Percentiles rank a stretch among this genome's conserved stretches.
Evolutionary conservation across 2,113 vertebrate genomes (phyloP).

Genomic region (Rhipidura dahli): DNA sequence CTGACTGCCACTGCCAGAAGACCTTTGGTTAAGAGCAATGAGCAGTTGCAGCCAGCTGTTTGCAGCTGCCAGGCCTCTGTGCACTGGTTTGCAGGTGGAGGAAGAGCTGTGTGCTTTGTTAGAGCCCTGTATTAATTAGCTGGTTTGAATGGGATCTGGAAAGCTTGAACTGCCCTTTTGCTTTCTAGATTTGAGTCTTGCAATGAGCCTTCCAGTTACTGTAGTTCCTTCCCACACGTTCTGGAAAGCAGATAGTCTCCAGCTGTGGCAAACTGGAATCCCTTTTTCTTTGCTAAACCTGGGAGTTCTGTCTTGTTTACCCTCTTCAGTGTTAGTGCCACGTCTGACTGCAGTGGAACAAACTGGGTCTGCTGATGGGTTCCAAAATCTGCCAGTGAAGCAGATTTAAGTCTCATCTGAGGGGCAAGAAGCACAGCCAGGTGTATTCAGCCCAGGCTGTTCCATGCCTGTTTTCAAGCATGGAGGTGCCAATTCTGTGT

Average conservation of each 20-base stretch:
- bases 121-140: neutral
- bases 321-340: fast-evolving
- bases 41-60: neutral
- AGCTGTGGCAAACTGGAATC: neutral
- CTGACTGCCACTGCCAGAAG: neutral
- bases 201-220: neutral
- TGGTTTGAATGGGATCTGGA: neutral
- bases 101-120: neutral
- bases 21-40: neutral
- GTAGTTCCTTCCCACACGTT: neutral
- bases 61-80: neutral
- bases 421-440: neutral
- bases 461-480: neutral
- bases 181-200: neutral
- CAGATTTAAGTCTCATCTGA: neutral
- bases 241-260: neutral
- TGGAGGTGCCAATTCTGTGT: neutral
- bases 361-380: neutral
- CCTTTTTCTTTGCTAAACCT: neutral
- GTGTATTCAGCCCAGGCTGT: neutral
- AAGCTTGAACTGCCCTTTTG: neutral
- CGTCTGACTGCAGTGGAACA: neutral
- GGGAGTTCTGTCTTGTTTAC: neutral
- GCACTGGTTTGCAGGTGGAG: neutral
- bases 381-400: neutral